Conservation (phyloP, 2,888 invertebrate species). For the Stenoptilia bipunctidactyla region DNA sequence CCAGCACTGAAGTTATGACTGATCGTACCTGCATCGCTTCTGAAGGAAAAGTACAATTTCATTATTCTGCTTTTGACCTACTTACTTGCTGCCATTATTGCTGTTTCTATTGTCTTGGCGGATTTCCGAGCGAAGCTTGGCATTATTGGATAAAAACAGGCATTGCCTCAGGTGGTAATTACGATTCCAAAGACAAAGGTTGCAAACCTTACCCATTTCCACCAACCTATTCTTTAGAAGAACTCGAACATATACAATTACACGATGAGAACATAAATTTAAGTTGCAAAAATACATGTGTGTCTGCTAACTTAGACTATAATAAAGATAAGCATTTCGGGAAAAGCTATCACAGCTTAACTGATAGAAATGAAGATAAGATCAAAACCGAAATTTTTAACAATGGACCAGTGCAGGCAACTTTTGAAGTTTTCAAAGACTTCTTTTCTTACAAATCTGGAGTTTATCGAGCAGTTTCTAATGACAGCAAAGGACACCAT, state of each 20-base stretch:
- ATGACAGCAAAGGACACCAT: conserved; percentile 78
- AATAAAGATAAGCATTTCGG: conserved; percentile 77
- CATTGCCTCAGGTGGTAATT: conserved; percentile 57
- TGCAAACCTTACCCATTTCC: no score
- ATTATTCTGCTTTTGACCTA: conserved; percentile 82
- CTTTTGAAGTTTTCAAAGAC: conserved; percentile 82
- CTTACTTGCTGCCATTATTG: conserved; percentile 78
- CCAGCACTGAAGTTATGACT: conserved; percentile 84
- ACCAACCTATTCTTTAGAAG: no score
- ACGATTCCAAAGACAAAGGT: no score
- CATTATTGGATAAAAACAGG: conserved; percentile 80
- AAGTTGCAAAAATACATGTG: conserved; percentile 82
- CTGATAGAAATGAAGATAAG: conserved; percentile 51
- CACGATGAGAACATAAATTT: no score
- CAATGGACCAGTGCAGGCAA: conserved; percentile 85
- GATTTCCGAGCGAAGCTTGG: conserved; percentile 83
- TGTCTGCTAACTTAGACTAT: conserved; percentile 81
- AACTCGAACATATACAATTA: no score
- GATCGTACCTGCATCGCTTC: conserved; percentile 83
- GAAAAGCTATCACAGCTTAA: conserved; percentile 61
- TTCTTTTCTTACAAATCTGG: conserved; percentile 81
- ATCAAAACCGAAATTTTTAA: conserved; percentile 81
- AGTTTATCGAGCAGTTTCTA: conserved; percentile 70
- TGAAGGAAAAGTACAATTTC: conserved; percentile 48
- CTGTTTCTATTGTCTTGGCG: conserved; percentile 64